A percentile compares a stretch with the other conserved stretches of the same genome.
Conservation (phyloP, 2,797 vertebrate genomes). For the Oryzias dopingdopingensis region DNA sequence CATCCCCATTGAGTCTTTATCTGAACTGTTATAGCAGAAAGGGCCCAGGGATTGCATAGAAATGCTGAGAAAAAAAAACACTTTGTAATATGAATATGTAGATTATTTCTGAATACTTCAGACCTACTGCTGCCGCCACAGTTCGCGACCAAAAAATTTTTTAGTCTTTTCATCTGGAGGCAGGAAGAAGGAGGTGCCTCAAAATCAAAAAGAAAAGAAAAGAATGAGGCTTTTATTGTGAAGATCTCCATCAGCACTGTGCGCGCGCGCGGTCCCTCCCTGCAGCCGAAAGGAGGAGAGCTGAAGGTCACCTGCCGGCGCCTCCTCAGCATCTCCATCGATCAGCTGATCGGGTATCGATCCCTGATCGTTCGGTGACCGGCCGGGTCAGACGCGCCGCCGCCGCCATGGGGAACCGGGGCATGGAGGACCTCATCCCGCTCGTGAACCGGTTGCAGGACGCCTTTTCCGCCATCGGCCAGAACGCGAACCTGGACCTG, state of each 20-base stretch:
- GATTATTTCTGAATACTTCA: too few species aligned
- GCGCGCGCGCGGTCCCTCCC: background rate
- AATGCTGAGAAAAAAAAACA: too few species aligned
- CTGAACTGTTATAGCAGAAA: too few species aligned
- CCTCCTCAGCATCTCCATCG: constrained; percentile 8
- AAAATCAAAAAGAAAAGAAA: too few species aligned
- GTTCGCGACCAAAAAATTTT: too few species aligned
- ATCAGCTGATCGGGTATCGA: background rate
- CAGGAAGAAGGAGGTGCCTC: too few species aligned
- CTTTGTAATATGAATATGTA: too few species aligned
- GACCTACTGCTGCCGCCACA: too few species aligned
- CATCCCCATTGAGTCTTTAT: too few species aligned
- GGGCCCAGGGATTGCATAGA: too few species aligned
- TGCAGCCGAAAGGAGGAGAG: constrained; percentile 26
- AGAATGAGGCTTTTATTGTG: constrained; percentile 40
- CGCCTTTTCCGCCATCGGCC: constrained; percentile 91
- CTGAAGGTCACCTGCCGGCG: constrained; percentile 58
- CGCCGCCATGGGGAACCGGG: constrained; percentile 88
- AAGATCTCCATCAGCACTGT: constrained; percentile 21
- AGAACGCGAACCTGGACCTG: constrained; percentile 89
- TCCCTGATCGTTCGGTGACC: background rate
- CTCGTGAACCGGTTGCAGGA: constrained; percentile 91
- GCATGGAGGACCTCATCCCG: constrained; percentile 94
- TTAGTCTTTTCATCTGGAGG: too few species aligned
- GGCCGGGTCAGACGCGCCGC: background rate